These are phyloP conservation scores for Calyptomena viridis DNA, from an alignment of 2,113 vertebrate species.

Conservation along the genomic window DNA sequence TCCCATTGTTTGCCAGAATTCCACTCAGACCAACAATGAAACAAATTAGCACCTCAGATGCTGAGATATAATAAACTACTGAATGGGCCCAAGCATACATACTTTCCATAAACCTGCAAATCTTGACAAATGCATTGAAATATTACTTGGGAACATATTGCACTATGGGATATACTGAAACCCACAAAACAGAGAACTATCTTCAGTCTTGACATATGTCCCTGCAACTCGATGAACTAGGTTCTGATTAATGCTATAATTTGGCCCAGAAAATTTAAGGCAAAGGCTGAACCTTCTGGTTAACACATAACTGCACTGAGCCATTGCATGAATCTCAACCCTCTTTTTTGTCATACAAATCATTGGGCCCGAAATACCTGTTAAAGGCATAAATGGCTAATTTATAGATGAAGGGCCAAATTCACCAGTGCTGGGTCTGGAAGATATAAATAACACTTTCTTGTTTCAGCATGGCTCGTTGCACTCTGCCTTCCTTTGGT, in stretches of 20 bases:
- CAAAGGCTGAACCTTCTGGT: constrained; percentile 21
- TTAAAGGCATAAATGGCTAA: constrained; percentile 48
- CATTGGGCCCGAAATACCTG: constrained; percentile 52
- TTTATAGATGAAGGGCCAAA: constrained; percentile 62
- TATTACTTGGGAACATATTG: not conserved
- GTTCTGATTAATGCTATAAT: constrained; percentile 9
- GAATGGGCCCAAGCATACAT: not conserved
- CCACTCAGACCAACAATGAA: not conserved
- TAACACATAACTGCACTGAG: constrained; percentile 9
- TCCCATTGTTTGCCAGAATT: not conserved
- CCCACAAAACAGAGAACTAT: not conserved
- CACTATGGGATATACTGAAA: not conserved
- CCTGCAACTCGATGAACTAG: not conserved
- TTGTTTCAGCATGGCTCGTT: constrained; percentile 41
- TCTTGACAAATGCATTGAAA: not conserved
- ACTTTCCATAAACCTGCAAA: not conserved
- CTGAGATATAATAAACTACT: constrained; percentile 4
- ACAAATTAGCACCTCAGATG: constrained; percentile 15
- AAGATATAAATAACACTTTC: constrained; percentile 59
- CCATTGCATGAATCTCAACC: not conserved
- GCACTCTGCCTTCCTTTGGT: constrained; percentile 54
- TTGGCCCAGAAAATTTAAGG: constrained; percentile 21
- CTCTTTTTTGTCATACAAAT: constrained; percentile 46
- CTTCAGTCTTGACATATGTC: not conserved
- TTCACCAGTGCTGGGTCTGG: constrained; percentile 41